Evolutionary conservation across 1,140 invertebrate species (phyloP).

Genomic region (Medauroidea extradentata): DNA sequence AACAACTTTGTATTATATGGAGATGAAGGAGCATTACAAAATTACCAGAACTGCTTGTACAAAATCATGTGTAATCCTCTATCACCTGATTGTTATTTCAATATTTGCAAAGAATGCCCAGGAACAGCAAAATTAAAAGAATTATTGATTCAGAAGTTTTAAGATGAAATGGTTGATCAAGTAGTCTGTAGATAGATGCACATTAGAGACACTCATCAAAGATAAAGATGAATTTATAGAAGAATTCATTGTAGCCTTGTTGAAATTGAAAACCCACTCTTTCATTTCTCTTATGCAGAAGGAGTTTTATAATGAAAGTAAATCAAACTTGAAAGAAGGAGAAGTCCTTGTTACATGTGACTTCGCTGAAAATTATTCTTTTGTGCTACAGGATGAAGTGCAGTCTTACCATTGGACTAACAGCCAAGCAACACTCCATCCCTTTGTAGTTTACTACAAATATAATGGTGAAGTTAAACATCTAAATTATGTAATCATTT

Average conservation of each 20-base stretch:
- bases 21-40: too few species aligned
- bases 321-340: neutral
- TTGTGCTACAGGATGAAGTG: conserved; percentile 27
- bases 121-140: neutral
- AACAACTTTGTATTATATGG: too few species aligned
- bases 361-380: conserved; percentile 28
- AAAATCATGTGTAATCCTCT: conserved; percentile 1
- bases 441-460: conserved; percentile 24
- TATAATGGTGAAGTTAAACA: neutral
- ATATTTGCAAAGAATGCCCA: neutral
- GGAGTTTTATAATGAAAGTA: too few species aligned
- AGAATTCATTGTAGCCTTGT: too few species aligned
- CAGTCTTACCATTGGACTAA: conserved; percentile 27
- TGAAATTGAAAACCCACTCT: too few species aligned
- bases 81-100: neutral
- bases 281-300: too few species aligned
- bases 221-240: neutral
- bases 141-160: neutral
- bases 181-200: neutral
- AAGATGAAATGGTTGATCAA: neutral
- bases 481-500: conserved; percentile 15
- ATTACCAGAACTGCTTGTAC: neutral
- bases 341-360: conserved; percentile 11
- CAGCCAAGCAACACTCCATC: conserved; percentile 25
- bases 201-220: neutral